phyloP scores from a whole-genome alignment of 2,888 invertebrate species.

The Lepidochrysops patricia region DNA sequence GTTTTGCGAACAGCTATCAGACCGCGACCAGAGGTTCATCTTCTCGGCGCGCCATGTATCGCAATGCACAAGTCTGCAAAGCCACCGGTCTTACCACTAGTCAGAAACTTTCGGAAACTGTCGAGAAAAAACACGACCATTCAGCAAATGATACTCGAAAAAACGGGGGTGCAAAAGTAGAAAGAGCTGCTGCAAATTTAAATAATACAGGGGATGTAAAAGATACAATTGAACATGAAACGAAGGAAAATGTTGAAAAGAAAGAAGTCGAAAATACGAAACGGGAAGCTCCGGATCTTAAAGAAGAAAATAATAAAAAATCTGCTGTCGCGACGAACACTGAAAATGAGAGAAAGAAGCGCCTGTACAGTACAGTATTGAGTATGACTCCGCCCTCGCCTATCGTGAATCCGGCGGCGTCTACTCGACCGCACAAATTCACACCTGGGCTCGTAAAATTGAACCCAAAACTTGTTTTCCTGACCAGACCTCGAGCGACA shows the following conservation, averaged over 20 bases:
- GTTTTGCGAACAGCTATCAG: conserved; percentile 54
- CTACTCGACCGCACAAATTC: conserved; percentile 50
- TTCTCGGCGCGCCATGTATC: conserved; percentile 51
- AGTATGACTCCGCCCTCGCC: conserved; percentile 60
- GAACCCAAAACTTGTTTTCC: conserved; percentile 55
- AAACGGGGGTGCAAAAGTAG: conserved; percentile 28
- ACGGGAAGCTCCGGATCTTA: conserved; percentile 28
- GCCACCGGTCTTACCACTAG: conserved; percentile 49
- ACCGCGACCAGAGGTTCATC: conserved; percentile 52
- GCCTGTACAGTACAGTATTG: conserved; percentile 71
- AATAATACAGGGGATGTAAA: conserved; percentile 25
- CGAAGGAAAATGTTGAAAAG: conserved; percentile 25
- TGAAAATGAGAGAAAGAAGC: conserved; percentile 52
- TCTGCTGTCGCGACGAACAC: conserved; percentile 49
- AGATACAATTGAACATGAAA: conserved; percentile 26
- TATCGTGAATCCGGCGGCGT: conserved; percentile 42
- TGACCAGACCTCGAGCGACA: conserved; percentile 44
- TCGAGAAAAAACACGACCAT: conserved; percentile 47
- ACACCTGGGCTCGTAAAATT: conserved; percentile 57
- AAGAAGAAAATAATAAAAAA: conserved; percentile 36
- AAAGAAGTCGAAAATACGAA: not conserved
- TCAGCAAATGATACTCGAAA: conserved; percentile 35
- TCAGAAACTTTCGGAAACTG: conserved; percentile 46
- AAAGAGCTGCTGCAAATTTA: conserved; percentile 23
- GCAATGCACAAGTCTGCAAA: conserved; percentile 58